Evolutionary conservation across 2,888 invertebrate species (phyloP), one percentile per base, ranked within the genome.

Genomic region (Luperina nickerlii): DNA sequence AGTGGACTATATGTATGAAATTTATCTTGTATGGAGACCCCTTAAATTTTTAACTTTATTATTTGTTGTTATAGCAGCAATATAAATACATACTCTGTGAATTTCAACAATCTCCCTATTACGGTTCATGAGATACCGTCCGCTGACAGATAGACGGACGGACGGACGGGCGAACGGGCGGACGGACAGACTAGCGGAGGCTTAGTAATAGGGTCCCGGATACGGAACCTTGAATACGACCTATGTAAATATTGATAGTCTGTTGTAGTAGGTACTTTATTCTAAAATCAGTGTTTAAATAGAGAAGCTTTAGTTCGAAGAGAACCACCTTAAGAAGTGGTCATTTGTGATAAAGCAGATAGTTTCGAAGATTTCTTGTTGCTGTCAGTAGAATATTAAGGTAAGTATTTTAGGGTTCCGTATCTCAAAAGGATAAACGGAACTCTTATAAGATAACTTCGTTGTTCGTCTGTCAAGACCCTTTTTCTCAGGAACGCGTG

Each of bases 231-330:
- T 69, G 65, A 83, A 76, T 51, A 38, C 32, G 0, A 20, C n/a
- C 7, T 15, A 57, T 7, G 24, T 27, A 18, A 57, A 57, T 45
- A 42, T 65, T 27, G 7, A n/a, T 66, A 27, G 7, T 48, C 38
- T 51, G 8, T 60, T 13, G 24, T n/a, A 24, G n/a, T 60, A 60
- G 2, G n/a, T 27, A 32, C 48, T 60, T 24, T 38, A 9, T 69
- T 77, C 13, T 69, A n/a, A 69, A 83, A 42, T 42, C 15, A 65
- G 63, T 51, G 27, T 83, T 42, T 66, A 60, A 69, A 69, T 57
- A 83, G 42, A 24, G 45, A 38, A 48, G 5, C 8, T 32, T 38
- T n/a, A 83, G 83, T 83, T 62, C 0, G 0, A 38, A n/a, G 9
- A 48, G 9, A 63, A 63, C 15, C 27, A 32, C n/a, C 20, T n/a